Base-by-base conservation (phyloP, 2,113 vertebrate species). In the Electrona antarctica region DNA sequence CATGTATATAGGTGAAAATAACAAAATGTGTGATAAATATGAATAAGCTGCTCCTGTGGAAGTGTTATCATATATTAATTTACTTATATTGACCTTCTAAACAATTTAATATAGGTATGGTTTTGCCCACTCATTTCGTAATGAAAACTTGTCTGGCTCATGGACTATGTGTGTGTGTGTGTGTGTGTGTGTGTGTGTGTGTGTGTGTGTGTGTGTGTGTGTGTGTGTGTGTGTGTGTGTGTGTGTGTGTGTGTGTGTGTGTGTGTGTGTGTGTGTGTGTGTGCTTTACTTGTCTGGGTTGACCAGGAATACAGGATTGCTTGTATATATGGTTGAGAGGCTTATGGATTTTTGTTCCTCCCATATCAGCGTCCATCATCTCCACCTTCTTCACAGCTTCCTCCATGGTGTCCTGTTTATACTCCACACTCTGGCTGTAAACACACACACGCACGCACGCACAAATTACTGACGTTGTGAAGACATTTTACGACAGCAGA, bases 321-420 rank as follows among this genome's bases (percentile, higher is more conserved):
- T 72, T 86, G 78, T 93, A 96, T 86, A 96, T 94, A 64, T 85
- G 61, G 60, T 83, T 45, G 7, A 96, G 82, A 0, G 95, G 87
- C 7, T 14, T 0, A 12, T 95, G 75, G 60, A 96, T 95, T 81
- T 96, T 92, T 0, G 95, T 97, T 48, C 94, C 94, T 2, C 94
- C 93, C 14, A 95, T 68, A 67, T 95, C 0, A 13, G 92, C 93
- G 0, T 7, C 0, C 84, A 96, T 88, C 8, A 14, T 0, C 0
- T 91, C 78, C 7, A 96, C 88, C 63, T 28, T 85, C 52, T 74
- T 50, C 77, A 95, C 56, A 29, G 95, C 94, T 7, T 89, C 55
- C 2, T 94, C 85, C 94, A 96, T 87, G 0, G 87, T 93, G 51
- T 89, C 8, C 79, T 96, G 90, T 0, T 51, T 93, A 80, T 96